Percentiles rank a stretch among this genome's conserved stretches.
Conservation (phyloP, 2,888 invertebrate species). For the Limnephilus auricula region DNA sequence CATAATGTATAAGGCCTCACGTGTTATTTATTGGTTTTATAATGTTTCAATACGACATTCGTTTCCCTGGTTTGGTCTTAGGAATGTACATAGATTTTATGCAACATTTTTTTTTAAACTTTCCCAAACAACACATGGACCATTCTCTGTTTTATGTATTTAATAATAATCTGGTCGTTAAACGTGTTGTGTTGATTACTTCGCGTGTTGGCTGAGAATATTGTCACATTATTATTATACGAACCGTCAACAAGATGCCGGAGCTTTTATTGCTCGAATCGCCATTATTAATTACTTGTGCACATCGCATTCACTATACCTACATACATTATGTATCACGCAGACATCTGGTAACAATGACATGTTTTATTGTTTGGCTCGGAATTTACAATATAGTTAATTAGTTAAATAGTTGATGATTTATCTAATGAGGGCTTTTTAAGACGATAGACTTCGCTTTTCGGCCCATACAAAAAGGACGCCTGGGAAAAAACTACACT, state of each 20-base stretch:
- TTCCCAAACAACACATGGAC: not conserved
- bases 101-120: not conserved
- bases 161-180: not conserved
- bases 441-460: too few species aligned
- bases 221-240: constrained; percentile 18
- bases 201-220: not conserved
- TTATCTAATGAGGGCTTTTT: not conserved
- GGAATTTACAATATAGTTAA: not conserved
- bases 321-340: not conserved
- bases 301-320: not conserved
- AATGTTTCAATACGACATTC: not conserved
- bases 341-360: not conserved
- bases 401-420: not conserved
- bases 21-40: not conserved
- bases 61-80: not conserved
- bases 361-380: not conserved
- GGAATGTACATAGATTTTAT: too few species aligned
- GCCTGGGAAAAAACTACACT: too few species aligned
- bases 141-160: not conserved
- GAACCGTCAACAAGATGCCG: constrained; percentile 21
- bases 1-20: not conserved
- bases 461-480: too few species aligned
- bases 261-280: constrained; percentile 31
- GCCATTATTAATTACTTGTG: constrained; percentile 6
- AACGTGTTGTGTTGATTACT: not conserved